These are phyloP conservation scores for Noturus placidus DNA, from an alignment of 2,113 vertebrate genomes.

Conservation along the genomic window DNA sequence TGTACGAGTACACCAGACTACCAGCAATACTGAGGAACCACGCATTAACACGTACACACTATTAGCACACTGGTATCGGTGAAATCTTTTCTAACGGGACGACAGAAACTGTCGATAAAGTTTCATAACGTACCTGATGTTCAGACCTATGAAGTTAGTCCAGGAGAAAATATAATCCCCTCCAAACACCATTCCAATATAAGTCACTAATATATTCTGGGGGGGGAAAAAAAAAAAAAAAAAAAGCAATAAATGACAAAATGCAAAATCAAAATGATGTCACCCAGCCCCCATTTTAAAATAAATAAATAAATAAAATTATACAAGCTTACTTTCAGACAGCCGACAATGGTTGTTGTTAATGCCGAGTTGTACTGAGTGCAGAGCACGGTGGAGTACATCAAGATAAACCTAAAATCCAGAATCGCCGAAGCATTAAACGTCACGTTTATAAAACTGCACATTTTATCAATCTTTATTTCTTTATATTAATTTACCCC, in stretches of 20 bases:
- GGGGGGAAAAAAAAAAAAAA: background rate
- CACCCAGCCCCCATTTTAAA: background rate
- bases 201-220: conserved; percentile 95
- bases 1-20: conserved; percentile 94
- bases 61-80: background rate
- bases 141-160: conserved; percentile 94
- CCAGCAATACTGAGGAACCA: conserved; percentile 83
- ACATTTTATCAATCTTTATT: background rate
- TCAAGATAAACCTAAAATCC: conserved; percentile 83
- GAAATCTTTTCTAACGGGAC: background rate
- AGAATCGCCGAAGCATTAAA: conserved; percentile 5
- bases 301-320: background rate
- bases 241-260: background rate
- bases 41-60: background rate
- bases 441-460: background rate
- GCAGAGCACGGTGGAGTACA: conserved; percentile 94
- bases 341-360: conserved; percentile 97
- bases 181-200: conserved; percentile 96
- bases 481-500: conserved; percentile 66
- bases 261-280: background rate
- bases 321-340: conserved; percentile 83
- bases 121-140: conserved; percentile 83
- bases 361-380: conserved; percentile 96
- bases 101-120: background rate
- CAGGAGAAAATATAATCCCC: conserved; percentile 98